phyloP scores from a whole-genome alignment of 2,797 vertebrate genomes.

The Gymnoscopelus microlampas region DNA sequence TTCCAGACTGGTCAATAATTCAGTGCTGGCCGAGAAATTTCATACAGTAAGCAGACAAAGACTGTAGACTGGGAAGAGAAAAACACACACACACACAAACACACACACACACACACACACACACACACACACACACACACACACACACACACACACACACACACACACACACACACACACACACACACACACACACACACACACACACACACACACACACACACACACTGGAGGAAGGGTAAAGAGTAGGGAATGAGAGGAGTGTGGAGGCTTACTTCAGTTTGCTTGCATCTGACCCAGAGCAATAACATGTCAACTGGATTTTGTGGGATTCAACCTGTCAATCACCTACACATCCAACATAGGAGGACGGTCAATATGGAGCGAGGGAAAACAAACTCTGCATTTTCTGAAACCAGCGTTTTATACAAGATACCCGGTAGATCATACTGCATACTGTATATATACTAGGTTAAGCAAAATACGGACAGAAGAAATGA shows the following conservation, averaged over 20 bases:
- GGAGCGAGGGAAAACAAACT: constrained; percentile 19
- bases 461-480: background rate
- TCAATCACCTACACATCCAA: constrained; percentile 58
- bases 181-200: background rate
- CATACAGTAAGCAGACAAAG: constrained; percentile 58
- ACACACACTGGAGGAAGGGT: constrained; percentile 5
- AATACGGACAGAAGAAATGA: constrained; percentile 1
- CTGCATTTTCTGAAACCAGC: constrained; percentile 23
- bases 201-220: too few relatives aligned
- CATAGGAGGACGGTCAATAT: constrained; percentile 31
- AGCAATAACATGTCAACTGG: constrained; percentile 72
- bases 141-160: too few relatives aligned
- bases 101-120: too few relatives aligned
- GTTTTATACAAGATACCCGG: constrained; percentile 16
- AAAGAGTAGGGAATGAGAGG: constrained; percentile 44
- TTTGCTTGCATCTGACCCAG: constrained; percentile 64
- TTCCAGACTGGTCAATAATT: constrained; percentile 80
- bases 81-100: too few relatives aligned
- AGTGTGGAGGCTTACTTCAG: constrained; percentile 45
- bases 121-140: background rate
- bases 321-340: constrained; percentile 68
- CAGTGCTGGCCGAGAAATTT: constrained; percentile 67
- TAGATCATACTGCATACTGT: background rate
- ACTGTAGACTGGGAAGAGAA: constrained; percentile 42
- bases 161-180: too few relatives aligned